phyloP scores from a whole-genome alignment of 2,113 vertebrate species.

The Parotia lawesii region DNA sequence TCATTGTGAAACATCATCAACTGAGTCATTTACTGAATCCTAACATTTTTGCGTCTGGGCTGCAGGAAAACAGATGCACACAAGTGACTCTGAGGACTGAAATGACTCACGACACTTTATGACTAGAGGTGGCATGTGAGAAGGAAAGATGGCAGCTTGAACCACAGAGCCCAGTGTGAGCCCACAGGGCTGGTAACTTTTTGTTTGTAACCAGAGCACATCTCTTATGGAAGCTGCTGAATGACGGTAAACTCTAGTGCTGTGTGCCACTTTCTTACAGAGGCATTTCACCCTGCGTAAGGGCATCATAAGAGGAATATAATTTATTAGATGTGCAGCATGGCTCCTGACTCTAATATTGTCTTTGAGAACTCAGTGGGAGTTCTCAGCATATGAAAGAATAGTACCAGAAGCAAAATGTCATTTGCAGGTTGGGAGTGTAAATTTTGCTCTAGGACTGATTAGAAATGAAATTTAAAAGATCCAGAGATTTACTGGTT shows the following conservation, averaged over 20 bases:
- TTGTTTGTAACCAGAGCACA: background rate
- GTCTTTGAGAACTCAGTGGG: background rate
- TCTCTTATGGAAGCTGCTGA: background rate
- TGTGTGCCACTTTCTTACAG: background rate
- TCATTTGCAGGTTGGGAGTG: background rate
- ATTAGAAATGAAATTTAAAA: conserved; percentile 10
- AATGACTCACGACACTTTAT: background rate
- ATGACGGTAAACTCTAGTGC: background rate
- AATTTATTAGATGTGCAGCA: background rate
- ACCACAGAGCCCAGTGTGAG: background rate
- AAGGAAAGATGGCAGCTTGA: background rate
- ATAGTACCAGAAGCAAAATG: background rate
- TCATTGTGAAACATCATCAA: background rate
- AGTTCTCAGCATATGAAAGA: background rate
- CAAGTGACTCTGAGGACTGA: background rate
- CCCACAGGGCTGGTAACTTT: background rate
- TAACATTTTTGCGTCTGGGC: background rate
- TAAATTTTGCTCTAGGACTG: background rate
- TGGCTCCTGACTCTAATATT: background rate
- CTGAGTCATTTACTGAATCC: background rate
- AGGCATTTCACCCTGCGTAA: background rate
- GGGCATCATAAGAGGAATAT: background rate
- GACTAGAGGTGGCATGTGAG: background rate
- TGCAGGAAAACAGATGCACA: background rate
- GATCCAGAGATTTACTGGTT: background rate